Conservation (phyloP, 2,888 invertebrate species). For the Metalampra italica region DNA sequence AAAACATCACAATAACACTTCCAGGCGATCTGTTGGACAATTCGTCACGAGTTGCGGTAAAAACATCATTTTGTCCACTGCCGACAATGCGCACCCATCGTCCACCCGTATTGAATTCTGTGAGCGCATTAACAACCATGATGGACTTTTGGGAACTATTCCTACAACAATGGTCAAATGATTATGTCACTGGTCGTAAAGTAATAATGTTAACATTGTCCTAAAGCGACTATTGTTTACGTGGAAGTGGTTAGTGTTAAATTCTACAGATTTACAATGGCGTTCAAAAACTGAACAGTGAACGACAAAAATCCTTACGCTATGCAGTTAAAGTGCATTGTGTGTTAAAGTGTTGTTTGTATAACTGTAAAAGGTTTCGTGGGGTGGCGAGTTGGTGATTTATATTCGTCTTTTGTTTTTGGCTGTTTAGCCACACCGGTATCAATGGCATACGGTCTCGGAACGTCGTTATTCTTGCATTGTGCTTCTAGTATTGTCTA, state of each 20-base stretch:
- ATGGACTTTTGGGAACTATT: slow-evolving; percentile 58
- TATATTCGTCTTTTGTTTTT: slow-evolving; percentile 76
- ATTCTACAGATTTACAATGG: slow-evolving; percentile 29
- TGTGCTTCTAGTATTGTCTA: slow-evolving; percentile 69
- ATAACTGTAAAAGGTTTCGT: slow-evolving; percentile 37
- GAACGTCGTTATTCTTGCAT: slow-evolving; percentile 74
- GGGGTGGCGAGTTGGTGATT: slow-evolving; percentile 61
- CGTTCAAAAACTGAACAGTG: slow-evolving; percentile 6
- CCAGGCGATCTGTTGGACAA: slow-evolving; percentile 27
- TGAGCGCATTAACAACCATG: slow-evolving; percentile 50
- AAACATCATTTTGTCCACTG: slow-evolving; percentile 71
- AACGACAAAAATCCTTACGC: slow-evolving; percentile 21
- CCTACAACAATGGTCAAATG: slow-evolving; percentile 57
- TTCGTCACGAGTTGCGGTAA: slow-evolving; percentile 65
- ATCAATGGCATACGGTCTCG: slow-evolving; percentile 61
- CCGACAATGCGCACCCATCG: slow-evolving; percentile 43
- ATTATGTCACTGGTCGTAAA: slow-evolving; percentile 64
- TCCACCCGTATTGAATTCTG: slow-evolving; percentile 44
- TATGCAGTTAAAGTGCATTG: slow-evolving; percentile 25
- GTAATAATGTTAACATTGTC: slow-evolving; percentile 64
- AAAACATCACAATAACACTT: not conserved
- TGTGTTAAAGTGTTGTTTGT: slow-evolving; percentile 15
- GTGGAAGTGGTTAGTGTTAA: slow-evolving; percentile 53
- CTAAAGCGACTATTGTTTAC: slow-evolving; percentile 67
- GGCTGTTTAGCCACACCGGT: slow-evolving; percentile 66